These are phyloP conservation scores for Portevinia maculata DNA, from an alignment of 2,888 invertebrate species.

Conservation along the genomic window DNA sequence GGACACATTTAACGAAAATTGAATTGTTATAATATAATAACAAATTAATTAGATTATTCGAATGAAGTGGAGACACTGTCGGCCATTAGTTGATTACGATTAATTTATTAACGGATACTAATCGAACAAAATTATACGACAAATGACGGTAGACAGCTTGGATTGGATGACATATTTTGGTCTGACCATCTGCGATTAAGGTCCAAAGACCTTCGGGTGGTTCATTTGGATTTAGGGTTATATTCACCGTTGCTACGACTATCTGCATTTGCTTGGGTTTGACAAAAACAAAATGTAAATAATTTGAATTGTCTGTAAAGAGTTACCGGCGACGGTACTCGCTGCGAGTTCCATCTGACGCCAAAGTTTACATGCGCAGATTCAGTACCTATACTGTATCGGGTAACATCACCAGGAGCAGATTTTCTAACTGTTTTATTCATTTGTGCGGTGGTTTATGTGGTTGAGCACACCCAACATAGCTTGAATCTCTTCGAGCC, in stretches of 20 bases:
- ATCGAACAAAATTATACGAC: slow-evolving; percentile 44
- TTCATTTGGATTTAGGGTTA: background rate
- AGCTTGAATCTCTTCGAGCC: slow-evolving; percentile 19
- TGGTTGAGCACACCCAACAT: slow-evolving; percentile 61
- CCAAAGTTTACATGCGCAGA: slow-evolving; percentile 50
- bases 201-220: background rate
- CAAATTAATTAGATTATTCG: slow-evolving; percentile 50
- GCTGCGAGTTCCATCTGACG: slow-evolving; percentile 37
- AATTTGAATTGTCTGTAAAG: slow-evolving; percentile 7
- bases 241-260: background rate
- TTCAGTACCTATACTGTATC: slow-evolving; percentile 19
- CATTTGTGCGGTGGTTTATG: slow-evolving; percentile 70
- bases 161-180: slow-evolving; percentile 7
- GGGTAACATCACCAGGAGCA: slow-evolving; percentile 59
- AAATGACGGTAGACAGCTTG: slow-evolving; percentile 15
- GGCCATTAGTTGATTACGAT: slow-evolving; percentile 47
- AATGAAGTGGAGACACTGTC: slow-evolving; percentile 28
- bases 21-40: slow-evolving; percentile 54
- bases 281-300: slow-evolving; percentile 13
- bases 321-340: background rate
- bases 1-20: slow-evolving; percentile 36
- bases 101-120: slow-evolving; percentile 49
- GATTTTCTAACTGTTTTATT: slow-evolving; percentile 74
- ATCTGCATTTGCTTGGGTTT: slow-evolving; percentile 5
- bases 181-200: background rate